Evolutionary conservation across 2,113 vertebrate species (phyloP).

Genomic region (Anser brachyrhynchus): DNA sequence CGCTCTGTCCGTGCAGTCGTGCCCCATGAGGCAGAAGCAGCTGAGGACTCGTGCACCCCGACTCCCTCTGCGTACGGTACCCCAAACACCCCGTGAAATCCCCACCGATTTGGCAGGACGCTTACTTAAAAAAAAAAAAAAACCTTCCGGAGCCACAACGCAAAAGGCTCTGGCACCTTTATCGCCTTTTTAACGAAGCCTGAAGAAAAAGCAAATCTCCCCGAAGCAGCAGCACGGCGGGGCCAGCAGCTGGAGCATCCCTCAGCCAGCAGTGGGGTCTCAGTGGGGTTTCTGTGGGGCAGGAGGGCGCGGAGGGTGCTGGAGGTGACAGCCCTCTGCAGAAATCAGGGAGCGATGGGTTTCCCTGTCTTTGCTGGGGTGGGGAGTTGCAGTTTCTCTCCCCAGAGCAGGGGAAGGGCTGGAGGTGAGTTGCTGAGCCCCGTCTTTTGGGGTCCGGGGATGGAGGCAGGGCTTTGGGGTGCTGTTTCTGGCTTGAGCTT

Average conservation of each 20-base stretch:
- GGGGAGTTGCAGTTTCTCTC: neutral
- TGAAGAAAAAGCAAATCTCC: neutral
- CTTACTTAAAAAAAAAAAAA: neutral
- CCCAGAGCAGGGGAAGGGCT: neutral
- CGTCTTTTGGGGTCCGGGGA: neutral
- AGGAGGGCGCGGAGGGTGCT: accelerated
- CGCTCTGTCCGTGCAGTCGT: accelerated
- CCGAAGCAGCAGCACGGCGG: neutral
- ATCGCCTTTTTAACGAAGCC: constrained; percentile 5
- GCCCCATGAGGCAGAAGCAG: neutral
- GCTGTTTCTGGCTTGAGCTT: neutral
- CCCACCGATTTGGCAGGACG: neutral
- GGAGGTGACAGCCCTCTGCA: neutral
- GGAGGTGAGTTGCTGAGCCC: neutral
- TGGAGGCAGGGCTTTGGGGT: no score
- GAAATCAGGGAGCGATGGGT: neutral
- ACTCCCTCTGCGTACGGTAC: no score
- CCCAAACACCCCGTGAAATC: neutral
- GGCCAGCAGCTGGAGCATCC: neutral
- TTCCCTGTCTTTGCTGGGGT: neutral
- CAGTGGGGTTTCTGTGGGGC: neutral
- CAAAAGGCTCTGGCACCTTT: neutral
- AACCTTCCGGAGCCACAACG: neutral
- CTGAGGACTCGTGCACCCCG: no score
- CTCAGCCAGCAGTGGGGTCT: neutral